Conservation (phyloP, 2,113 vertebrate species). For the Synodontis membranacea region DNA sequence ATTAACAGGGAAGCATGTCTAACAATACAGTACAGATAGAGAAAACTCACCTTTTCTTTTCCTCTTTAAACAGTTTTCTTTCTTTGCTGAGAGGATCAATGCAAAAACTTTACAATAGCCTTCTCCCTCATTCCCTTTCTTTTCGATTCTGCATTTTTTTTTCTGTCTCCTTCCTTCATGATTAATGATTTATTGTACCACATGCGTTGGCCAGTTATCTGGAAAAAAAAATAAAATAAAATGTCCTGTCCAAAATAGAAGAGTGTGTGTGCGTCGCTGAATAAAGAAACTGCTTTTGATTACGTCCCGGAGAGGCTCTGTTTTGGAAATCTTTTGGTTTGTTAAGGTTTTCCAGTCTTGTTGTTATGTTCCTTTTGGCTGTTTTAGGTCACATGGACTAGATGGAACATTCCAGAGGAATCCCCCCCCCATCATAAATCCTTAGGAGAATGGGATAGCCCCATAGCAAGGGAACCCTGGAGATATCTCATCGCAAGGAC, state of each 20-base stretch:
- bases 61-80: background rate
- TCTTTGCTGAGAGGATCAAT: background rate
- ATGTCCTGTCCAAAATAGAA: constrained; percentile 43
- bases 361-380: constrained; percentile 52
- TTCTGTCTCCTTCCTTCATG: constrained; percentile 38
- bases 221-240: too few species aligned
- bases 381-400: constrained; percentile 45
- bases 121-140: background rate
- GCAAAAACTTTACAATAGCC: background rate
- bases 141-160: constrained; percentile 24
- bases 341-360: constrained; percentile 28
- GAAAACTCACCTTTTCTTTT: background rate
- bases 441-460: constrained; percentile 48
- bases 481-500: background rate
- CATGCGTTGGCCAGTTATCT: constrained; percentile 38
- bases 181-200: constrained; percentile 47
- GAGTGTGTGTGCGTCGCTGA: constrained; percentile 13
- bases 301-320: constrained; percentile 32
- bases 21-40: background rate
- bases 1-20: background rate
- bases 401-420: constrained; percentile 51
- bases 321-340: constrained; percentile 52
- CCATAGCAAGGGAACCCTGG: constrained; percentile 19
- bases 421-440: constrained; percentile 49
- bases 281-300: constrained; percentile 35